Evolutionary conservation across 2,113 vertebrate species (phyloP).

Genomic region (Thryonomys swinderianus): DNA sequence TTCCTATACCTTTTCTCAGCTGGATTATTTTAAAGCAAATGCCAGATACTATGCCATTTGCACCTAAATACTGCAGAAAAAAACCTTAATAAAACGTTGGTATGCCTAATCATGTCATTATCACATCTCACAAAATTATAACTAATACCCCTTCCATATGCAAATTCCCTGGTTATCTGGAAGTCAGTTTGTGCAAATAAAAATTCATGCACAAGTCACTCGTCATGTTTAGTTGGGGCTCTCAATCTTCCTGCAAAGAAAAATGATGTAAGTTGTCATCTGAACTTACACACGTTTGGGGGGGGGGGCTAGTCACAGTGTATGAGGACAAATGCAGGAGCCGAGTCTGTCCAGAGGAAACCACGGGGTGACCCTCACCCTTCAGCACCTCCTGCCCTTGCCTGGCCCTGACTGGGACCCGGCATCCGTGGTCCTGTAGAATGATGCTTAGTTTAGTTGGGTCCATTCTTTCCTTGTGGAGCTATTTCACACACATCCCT

Average conservation of each 20-base stretch:
- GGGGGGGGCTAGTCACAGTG: not conserved
- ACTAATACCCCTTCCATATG: not conserved
- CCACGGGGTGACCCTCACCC: not conserved
- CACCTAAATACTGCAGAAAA: not conserved
- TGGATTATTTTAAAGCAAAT: not conserved
- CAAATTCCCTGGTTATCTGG: not conserved
- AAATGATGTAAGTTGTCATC: not conserved
- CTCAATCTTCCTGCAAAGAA: no score
- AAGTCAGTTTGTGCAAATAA: not conserved
- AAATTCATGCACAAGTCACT: not conserved
- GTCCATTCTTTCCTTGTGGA: not conserved
- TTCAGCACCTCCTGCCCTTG: not conserved
- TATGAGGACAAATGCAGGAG: not conserved
- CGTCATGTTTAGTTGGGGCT: not conserved
- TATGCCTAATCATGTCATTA: not conserved
- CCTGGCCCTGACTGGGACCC: not conserved
- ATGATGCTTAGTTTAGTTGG: not conserved
- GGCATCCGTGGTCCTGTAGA: not conserved
- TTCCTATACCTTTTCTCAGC: not conserved
- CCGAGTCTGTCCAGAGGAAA: not conserved
- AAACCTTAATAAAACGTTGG: not conserved
- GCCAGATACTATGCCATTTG: not conserved
- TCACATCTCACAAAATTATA: not conserved
- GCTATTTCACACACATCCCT: not conserved
- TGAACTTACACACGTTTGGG: not conserved